Evolutionary conservation across 2,797 vertebrate species (phyloP).

Genomic region (Eulemur coronatus): DNA sequence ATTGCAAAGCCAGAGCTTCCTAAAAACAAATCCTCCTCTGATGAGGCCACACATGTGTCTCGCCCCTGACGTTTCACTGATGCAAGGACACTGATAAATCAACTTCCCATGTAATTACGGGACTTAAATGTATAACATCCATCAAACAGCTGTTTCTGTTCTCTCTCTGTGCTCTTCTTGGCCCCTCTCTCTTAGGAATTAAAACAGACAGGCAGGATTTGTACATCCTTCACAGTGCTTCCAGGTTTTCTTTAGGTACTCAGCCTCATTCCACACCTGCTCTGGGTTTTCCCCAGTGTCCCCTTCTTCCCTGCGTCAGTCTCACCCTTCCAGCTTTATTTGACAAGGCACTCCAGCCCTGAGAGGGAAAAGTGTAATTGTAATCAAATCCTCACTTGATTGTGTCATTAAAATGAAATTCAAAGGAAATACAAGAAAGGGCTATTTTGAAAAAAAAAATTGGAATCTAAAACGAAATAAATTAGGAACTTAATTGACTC

Average conservation of each 20-base stretch:
- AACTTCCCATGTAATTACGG: constrained; percentile 72
- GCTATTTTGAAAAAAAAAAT: neutral
- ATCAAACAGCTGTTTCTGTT: constrained; percentile 52
- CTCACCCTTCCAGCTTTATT: constrained; percentile 17
- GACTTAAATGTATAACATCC: constrained; percentile 72
- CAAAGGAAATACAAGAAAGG: constrained; percentile 37
- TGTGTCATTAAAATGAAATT: constrained; percentile 22
- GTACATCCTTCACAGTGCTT: neutral
- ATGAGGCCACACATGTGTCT: constrained; percentile 52
- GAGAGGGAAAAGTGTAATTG: neutral
- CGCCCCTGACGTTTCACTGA: constrained; percentile 53
- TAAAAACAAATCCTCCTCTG: constrained; percentile 67
- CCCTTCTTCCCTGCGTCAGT: neutral
- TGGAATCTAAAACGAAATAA: constrained; percentile 4
- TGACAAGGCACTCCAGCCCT: neutral
- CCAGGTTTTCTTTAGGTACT: neutral
- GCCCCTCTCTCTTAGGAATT: neutral
- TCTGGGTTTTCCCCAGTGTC: neutral
- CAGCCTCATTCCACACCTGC: neutral
- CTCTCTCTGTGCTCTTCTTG: constrained; percentile 31
- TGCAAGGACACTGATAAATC: constrained; percentile 75
- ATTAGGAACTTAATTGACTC: neutral
- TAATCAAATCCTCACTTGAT: neutral
- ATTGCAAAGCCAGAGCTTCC: constrained; percentile 44
- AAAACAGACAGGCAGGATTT: neutral